Percentiles rank a stretch among this genome's conserved stretches.
Evolutionary conservation across 2,797 vertebrate species (phyloP).

Genomic region (Scomberomorus guttatus): DNA sequence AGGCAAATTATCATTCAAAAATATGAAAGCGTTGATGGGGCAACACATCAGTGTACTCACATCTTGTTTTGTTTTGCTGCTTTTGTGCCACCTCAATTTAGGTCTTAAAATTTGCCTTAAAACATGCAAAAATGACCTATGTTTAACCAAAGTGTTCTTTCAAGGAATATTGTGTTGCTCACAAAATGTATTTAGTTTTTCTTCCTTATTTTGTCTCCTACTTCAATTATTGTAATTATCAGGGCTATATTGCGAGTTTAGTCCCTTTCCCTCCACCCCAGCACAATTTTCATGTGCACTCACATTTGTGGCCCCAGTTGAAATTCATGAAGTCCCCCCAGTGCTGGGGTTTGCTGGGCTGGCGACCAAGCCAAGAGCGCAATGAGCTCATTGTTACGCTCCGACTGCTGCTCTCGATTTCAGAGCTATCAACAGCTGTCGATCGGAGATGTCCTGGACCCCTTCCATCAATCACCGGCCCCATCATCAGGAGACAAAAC

Average conservation of each 20-base stretch:
- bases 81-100: neutral
- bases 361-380: conserved; percentile 84
- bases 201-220: conserved; percentile 9
- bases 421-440: conserved; percentile 91
- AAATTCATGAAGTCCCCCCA: conserved; percentile 86
- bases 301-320: conserved; percentile 83
- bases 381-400: conserved; percentile 90
- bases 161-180: neutral
- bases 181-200: neutral
- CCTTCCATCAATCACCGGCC: conserved; percentile 87
- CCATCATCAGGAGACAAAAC: conserved; percentile 86
- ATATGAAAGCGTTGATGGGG: conserved; percentile 17
- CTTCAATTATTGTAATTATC: conserved; percentile 68
- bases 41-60: neutral
- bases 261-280: conserved; percentile 65
- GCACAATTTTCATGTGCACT: conserved; percentile 77
- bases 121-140: neutral
- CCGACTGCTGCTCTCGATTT: conserved; percentile 88
- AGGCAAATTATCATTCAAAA: neutral
- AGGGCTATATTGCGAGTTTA: conserved; percentile 57
- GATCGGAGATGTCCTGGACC: conserved; percentile 90
- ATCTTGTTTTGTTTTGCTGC: conserved; percentile 9
- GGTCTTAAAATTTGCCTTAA: neutral
- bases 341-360: conserved; percentile 82
- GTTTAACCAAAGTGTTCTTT: neutral